Percentiles rank a stretch among this genome's conserved stretches.
Conservation (phyloP, 2,888 invertebrate genomes). For the Polydesmus complanatus region DNA sequence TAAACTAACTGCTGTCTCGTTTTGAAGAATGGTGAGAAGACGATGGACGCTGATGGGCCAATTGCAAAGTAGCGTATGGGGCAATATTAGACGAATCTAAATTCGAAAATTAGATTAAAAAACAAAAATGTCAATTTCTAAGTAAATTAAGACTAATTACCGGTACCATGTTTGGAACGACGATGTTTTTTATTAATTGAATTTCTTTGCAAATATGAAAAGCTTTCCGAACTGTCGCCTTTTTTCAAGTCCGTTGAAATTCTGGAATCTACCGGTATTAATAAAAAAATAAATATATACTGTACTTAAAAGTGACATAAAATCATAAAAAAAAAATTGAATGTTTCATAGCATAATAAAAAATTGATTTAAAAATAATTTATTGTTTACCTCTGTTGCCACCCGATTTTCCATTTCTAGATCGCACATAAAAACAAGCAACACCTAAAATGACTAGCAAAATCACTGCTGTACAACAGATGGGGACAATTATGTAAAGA, state of each 20-base stretch:
- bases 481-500: conserved; percentile 8
- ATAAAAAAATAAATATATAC: too few species aligned
- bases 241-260: not conserved
- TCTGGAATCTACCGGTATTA: not conserved
- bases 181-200: not conserved
- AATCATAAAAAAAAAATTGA: too few species aligned
- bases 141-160: too few species aligned
- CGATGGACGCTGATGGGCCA: conserved; percentile 4
- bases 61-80: conserved; percentile 10
- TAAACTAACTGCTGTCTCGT: not conserved
- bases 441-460: conserved; percentile 3
- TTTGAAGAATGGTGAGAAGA: not conserved
- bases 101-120: not conserved
- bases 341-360: not conserved
- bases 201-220: conserved; percentile 8
- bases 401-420: not conserved
- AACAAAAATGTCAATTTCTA: too few species aligned
- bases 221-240: conserved; percentile 10
- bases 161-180: conserved; percentile 5
- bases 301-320: too few species aligned
- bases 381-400: not conserved
- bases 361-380: not conserved
- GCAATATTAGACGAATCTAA: not conserved
- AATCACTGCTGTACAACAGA: conserved; percentile 4
- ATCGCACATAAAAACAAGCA: conserved; percentile 6